phyloP scores from a whole-genome alignment of 2,797 vertebrate species.

The Hypotaenidia okinawae region DNA sequence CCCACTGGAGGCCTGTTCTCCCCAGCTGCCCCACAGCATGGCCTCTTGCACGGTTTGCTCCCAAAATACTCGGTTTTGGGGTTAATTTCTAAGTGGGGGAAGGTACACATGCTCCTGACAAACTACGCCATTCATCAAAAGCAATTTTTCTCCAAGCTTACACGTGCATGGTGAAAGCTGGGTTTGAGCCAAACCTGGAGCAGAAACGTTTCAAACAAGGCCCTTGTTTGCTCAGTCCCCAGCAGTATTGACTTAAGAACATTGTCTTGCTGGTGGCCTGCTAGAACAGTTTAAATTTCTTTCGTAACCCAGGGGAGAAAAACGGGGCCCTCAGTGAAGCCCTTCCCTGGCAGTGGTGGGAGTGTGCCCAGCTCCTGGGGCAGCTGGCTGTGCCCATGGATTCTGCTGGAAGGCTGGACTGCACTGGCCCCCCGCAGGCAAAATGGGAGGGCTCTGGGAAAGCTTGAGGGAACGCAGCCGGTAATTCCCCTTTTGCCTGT shows the following conservation, averaged over 20 bases:
- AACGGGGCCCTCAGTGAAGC: not conserved
- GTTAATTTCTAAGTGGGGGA: not conserved
- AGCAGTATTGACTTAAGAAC: not conserved
- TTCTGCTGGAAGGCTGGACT: not conserved
- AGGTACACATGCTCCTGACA: fast-evolving
- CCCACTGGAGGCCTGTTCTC: fast-evolving
- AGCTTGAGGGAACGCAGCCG: not conserved
- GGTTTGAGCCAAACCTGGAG: not conserved
- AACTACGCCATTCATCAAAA: not conserved
- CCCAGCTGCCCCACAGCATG: not conserved
- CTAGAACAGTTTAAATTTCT: not conserved
- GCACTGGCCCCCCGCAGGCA: fast-evolving
- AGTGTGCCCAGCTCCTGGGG: not conserved
- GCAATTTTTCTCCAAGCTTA: not conserved
- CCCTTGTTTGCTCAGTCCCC: not conserved
- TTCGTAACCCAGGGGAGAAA: not conserved
- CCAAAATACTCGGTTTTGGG: not conserved
- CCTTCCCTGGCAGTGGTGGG: not conserved
- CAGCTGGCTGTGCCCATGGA: not conserved
- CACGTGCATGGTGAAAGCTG: fast-evolving
- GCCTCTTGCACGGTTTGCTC: not conserved
- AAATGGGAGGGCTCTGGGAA: not conserved
- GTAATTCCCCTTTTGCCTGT: not conserved
- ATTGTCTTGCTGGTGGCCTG: not conserved
- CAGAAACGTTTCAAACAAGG: not conserved